Conservation (phyloP, 2,797 vertebrate species). For the Poeciliopsis paucimaculata region DNA sequence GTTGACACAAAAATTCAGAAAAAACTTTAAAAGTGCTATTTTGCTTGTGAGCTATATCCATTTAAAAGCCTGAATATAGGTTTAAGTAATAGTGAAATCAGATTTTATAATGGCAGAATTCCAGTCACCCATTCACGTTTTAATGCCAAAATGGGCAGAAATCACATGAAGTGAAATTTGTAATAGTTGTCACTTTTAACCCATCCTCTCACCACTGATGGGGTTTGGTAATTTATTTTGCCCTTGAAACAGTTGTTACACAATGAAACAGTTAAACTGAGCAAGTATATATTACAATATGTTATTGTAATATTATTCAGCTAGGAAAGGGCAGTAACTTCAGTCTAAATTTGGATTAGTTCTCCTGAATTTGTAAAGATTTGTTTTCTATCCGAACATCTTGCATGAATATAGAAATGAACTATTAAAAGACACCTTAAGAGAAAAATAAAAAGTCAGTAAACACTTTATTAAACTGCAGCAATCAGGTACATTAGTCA, state of each 20-base stretch:
- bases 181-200: background rate
- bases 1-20: background rate
- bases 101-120: background rate
- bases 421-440: background rate
- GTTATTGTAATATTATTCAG: background rate
- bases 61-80: background rate
- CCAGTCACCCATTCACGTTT: background rate
- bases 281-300: background rate
- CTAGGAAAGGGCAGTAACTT: background rate
- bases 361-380: background rate
- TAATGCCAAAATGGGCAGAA: background rate
- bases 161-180: background rate
- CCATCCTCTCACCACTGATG: background rate
- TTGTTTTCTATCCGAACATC: background rate
- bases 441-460: conserved; percentile 39
- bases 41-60: background rate
- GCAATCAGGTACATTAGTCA: conserved; percentile 61
- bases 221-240: background rate
- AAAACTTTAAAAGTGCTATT: background rate
- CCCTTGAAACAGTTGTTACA: background rate
- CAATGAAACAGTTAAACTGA: background rate
- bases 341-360: background rate
- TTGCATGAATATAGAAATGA: background rate
- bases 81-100: background rate
- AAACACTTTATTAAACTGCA: conserved; percentile 73